phyloP scores from a whole-genome alignment of 2,888 invertebrate genomes.

The Panzeria rudis region DNA sequence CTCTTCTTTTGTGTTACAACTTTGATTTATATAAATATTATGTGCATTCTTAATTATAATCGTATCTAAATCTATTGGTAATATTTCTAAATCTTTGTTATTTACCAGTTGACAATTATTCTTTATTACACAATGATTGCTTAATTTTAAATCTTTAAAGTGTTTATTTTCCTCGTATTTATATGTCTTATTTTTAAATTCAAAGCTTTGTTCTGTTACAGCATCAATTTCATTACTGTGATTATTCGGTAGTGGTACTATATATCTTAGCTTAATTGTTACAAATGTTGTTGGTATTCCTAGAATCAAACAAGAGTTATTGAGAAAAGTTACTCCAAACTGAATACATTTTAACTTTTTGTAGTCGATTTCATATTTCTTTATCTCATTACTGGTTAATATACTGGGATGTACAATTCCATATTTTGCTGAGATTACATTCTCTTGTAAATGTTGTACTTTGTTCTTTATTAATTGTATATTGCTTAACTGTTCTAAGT shows the following conservation, averaged over 20 bases:
- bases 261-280: neutral
- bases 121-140: slow-evolving; percentile 6
- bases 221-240: too few species aligned
- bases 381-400: neutral
- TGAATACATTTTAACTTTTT: neutral
- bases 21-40: neutral
- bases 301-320: too few species aligned
- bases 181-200: slow-evolving; percentile 8
- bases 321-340: too few species aligned
- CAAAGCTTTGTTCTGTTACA: too few species aligned
- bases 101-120: slow-evolving; percentile 16
- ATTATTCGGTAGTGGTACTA: neutral
- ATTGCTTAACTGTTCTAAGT: slow-evolving; percentile 11
- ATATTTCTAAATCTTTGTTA: too few species aligned
- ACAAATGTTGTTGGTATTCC: too few species aligned
- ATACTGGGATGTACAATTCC: neutral
- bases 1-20: neutral
- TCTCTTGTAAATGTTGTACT: slow-evolving; percentile 10
- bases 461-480: slow-evolving; percentile 20
- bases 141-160: neutral
- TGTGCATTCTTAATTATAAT: slow-evolving; percentile 7
- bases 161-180: slow-evolving; percentile 17
- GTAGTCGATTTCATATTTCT: neutral
- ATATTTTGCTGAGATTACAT: neutral
- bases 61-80: neutral